These are phyloP conservation scores for Caenorhabditis latens DNA, from an alignment of 1,140 invertebrate species.

Conservation along the genomic window DNA sequence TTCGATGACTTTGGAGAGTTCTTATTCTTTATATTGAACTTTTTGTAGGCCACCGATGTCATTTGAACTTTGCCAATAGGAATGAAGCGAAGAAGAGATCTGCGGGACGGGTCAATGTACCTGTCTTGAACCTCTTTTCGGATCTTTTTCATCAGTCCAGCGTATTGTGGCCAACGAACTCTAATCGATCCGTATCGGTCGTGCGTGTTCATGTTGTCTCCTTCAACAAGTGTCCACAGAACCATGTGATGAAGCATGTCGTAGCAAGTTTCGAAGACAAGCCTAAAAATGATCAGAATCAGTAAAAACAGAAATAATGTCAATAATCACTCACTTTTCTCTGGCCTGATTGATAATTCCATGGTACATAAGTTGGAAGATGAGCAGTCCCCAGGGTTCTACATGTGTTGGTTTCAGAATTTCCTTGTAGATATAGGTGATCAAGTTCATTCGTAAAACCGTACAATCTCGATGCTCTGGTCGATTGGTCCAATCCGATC, in stretches of 20 bases:
- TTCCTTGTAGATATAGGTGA: constrained; percentile 37
- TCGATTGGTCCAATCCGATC: neutral
- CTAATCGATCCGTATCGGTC: constrained; percentile 27
- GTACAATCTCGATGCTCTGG: constrained; percentile 25
- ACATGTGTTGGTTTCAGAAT: neutral
- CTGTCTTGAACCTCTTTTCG: neutral
- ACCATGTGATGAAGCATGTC: constrained; percentile 40
- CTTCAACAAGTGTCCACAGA: constrained; percentile 28
- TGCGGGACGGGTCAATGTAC: neutral
- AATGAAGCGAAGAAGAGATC: neutral
- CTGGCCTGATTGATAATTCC: constrained; percentile 29
- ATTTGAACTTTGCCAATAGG: constrained; percentile 16
- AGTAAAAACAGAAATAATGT: neutral
- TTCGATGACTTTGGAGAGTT: neutral
- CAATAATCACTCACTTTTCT: constrained; percentile 17
- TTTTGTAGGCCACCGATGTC: neutral
- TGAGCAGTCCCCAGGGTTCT: constrained; percentile 41
- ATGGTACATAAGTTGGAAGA: constrained; percentile 54
- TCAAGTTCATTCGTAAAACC: constrained; percentile 16
- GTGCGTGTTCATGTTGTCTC: neutral
- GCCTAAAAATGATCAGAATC: neutral
- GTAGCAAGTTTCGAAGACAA: neutral
- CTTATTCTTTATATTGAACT: neutral
- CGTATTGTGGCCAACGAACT: constrained; percentile 29
- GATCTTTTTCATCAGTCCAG: constrained; percentile 12